phyloP scores from a whole-genome alignment of 2,888 invertebrate species.

The Thymelicus lineola region DNA sequence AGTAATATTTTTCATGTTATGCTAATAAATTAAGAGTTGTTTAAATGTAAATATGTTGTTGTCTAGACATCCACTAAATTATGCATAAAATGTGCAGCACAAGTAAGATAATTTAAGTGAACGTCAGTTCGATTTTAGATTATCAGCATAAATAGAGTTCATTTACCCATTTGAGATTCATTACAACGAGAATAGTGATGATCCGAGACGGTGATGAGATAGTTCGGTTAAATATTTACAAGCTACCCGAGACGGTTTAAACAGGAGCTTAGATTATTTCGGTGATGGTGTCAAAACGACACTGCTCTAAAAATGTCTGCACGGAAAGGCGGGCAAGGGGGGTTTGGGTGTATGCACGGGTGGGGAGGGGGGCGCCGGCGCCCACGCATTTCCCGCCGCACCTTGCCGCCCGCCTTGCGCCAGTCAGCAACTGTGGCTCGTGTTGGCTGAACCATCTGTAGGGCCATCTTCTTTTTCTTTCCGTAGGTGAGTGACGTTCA shows the following conservation, averaged over 20 bases:
- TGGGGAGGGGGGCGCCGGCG: constrained; percentile 59
- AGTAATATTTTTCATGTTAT: not conserved
- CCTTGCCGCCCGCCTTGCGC: constrained; percentile 80
- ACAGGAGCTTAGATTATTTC: constrained; percentile 79
- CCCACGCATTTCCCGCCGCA: constrained; percentile 77
- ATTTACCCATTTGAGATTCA: constrained; percentile 5
- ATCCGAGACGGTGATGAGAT: not conserved
- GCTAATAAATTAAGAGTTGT: not conserved
- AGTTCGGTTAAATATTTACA: constrained; percentile 56
- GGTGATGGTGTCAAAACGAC: constrained; percentile 83
- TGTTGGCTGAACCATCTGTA: constrained; percentile 88
- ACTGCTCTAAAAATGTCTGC: constrained; percentile 82
- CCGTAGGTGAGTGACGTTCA: constrained; percentile 76
- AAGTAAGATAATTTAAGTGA: not conserved
- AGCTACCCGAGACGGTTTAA: constrained; percentile 59
- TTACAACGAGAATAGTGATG: not conserved
- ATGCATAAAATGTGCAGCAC: not conserved
- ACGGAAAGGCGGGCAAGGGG: constrained; percentile 54
- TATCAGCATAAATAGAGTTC: not conserved
- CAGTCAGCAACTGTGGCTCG: constrained; percentile 84
- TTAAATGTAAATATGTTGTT: not conserved
- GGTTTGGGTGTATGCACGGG: constrained; percentile 45
- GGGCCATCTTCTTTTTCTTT: constrained; percentile 82
- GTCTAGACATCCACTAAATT: not conserved
- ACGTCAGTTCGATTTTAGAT: not conserved